Evolutionary conservation across 1,140 invertebrate species (phyloP).

Genomic region (Trachymyrmex cornetzi): DNA sequence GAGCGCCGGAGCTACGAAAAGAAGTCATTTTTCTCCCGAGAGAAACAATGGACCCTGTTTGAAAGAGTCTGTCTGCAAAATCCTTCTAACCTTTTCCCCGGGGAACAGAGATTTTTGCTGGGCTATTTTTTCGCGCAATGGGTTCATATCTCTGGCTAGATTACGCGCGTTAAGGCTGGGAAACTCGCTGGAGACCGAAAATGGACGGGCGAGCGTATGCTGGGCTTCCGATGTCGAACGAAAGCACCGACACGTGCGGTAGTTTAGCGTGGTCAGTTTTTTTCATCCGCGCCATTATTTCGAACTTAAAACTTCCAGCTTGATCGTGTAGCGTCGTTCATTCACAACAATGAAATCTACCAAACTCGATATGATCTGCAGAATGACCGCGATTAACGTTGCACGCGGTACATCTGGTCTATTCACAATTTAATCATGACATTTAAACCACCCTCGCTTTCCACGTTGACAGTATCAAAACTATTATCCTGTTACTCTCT

Average conservation of each 20-base stretch:
- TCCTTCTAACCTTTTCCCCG: conserved; percentile 47
- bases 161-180: conserved; percentile 55
- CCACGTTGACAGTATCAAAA: not conserved
- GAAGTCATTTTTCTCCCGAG: conserved; percentile 11
- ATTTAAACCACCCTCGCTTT: conserved; percentile 25
- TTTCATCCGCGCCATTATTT: conserved; percentile 71
- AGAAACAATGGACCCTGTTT: conserved; percentile 47
- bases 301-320: conserved; percentile 58
- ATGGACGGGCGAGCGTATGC: conserved; percentile 58
- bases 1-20: not conserved
- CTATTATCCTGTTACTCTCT: conserved; percentile 11
- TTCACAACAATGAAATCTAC: conserved; percentile 45
- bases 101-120: conserved; percentile 29
- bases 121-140: conserved; percentile 52
- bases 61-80: conserved; percentile 42
- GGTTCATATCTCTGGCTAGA: conserved; percentile 55
- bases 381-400: conserved; percentile 49
- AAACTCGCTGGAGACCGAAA: conserved; percentile 54
- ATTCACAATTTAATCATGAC: conserved; percentile 26
- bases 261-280: conserved; percentile 66
- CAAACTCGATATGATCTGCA: conserved; percentile 14
- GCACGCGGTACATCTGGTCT: not conserved
- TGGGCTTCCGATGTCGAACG: conserved; percentile 63
- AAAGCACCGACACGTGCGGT: conserved; percentile 68
- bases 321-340: conserved; percentile 50